Evolutionary conservation across 92 coral and sea anemone species (phyloP), one percentile per base, ranked within the genome.

Genomic region (Pocillopora grandis): DNA sequence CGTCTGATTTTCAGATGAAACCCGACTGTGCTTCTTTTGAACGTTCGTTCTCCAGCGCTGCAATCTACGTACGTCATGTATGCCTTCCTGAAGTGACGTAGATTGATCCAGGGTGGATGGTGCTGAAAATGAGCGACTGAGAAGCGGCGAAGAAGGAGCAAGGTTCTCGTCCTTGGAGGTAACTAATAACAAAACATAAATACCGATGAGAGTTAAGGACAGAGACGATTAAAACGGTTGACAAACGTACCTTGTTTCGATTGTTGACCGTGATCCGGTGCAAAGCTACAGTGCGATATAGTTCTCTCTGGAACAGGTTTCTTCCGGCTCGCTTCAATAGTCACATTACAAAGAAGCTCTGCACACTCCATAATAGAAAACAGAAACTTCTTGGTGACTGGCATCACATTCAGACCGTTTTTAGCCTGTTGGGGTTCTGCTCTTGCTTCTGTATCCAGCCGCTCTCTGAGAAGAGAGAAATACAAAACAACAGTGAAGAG

Each of bases 21-120:
- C 65, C 33, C 73, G 76, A 52, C 78, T 90, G 68, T 80, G 88
- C 86, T 92, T 94, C 79, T 82, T 90, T 84, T 92, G 98, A 15
- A 94, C 90, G 68, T 90, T 94, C 52, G 93, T 84, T 85, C 98
- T 88, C 98, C 99, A 96, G 62, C 99, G 89, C 86, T 95, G 96
- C 66, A 96, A 87, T 55, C 99, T 84, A 80, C 92, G 90, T 74
- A 96, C 82, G 81, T 96, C 98, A 62, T 94, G 96, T 66, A 95
- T 89, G 66, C 98, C 99, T 82, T 94, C 92, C 74, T 88, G 92
- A 55, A 90, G 93, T 6, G 94, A 92, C 80, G 87, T n/a, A 6
- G 95, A 81, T 75, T 91, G 93, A 67, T 94, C 94, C 72, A 96
- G 88, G 64, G 90, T 96, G 59, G 95, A 79, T 27, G 99, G 99